Conservation (phyloP, 2,888 invertebrate species). For the Myopa tessellatipennis region DNA sequence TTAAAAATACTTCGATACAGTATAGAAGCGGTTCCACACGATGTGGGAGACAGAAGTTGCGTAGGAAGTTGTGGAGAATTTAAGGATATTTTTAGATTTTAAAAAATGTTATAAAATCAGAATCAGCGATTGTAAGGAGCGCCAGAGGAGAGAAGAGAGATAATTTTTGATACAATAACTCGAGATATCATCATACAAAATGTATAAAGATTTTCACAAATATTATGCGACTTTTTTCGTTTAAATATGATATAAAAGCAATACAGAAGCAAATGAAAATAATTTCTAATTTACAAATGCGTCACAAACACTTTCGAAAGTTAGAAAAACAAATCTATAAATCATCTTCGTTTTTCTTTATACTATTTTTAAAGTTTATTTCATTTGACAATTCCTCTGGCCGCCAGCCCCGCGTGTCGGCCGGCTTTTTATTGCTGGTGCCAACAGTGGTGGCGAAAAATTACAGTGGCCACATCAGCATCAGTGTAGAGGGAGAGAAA, state of each 20-base stretch:
- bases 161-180: too few relatives aligned
- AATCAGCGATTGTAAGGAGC: not conserved
- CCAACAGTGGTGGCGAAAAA: too few relatives aligned
- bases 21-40: not conserved
- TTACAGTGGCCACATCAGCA: too few relatives aligned
- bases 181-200: too few relatives aligned
- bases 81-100: not conserved
- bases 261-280: not conserved
- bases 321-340: not conserved
- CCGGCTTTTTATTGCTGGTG: too few relatives aligned
- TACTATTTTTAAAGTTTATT: too few relatives aligned
- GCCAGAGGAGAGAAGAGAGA: not conserved
- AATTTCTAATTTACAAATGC: not conserved
- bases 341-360: not conserved
- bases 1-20: not conserved
- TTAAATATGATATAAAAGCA: not conserved
- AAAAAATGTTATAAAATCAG: not conserved
- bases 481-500: too few relatives aligned
- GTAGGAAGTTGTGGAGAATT: not conserved
- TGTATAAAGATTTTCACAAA: too few relatives aligned
- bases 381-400: too few relatives aligned
- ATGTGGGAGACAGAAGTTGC: not conserved
- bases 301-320: not conserved
- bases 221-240: too few relatives aligned
- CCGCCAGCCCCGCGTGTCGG: too few relatives aligned